These are phyloP conservation scores for Brenthis ino DNA, from an alignment of 2,888 invertebrate species.

Conservation along the genomic window DNA sequence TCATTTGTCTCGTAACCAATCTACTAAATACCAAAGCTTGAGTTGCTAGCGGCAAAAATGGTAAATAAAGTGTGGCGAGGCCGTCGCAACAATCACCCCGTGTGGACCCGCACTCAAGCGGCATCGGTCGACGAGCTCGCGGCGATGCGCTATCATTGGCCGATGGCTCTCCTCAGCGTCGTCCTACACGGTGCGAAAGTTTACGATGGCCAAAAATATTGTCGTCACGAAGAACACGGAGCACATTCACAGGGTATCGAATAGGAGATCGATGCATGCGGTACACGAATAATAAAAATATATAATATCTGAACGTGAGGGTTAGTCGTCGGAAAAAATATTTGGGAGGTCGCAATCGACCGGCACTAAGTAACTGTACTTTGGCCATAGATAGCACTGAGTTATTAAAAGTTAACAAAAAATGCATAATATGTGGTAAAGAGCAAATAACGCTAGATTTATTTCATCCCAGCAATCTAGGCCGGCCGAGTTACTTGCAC, in stretches of 20 bases:
- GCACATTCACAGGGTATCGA: constrained; percentile 67
- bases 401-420: constrained; percentile 37
- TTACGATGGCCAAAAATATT: constrained; percentile 43
- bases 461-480: constrained; percentile 49
- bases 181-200: constrained; percentile 49
- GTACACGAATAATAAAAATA: constrained; percentile 56
- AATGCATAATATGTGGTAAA: constrained; percentile 39
- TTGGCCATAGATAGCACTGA: constrained; percentile 42
- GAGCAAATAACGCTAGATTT: constrained; percentile 43
- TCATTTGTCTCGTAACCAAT: constrained; percentile 34
- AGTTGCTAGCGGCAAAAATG: constrained; percentile 69
- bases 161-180: constrained; percentile 38
- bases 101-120: constrained; percentile 44
- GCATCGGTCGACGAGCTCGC: constrained; percentile 24
- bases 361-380: constrained; percentile 47
- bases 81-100: constrained; percentile 46
- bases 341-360: constrained; percentile 67
- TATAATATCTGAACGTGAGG: constrained; percentile 51
- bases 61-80: constrained; percentile 59
- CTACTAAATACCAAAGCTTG: constrained; percentile 47
- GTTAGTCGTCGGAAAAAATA: constrained; percentile 63
- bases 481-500: constrained; percentile 30
- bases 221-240: constrained; percentile 61
- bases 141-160: constrained; percentile 46
- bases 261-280: constrained; percentile 66